Percentiles rank a stretch among this genome's conserved stretches.
phyloP scores from a whole-genome alignment of 1,140 invertebrate genomes.

The Asobara japonica region DNA sequence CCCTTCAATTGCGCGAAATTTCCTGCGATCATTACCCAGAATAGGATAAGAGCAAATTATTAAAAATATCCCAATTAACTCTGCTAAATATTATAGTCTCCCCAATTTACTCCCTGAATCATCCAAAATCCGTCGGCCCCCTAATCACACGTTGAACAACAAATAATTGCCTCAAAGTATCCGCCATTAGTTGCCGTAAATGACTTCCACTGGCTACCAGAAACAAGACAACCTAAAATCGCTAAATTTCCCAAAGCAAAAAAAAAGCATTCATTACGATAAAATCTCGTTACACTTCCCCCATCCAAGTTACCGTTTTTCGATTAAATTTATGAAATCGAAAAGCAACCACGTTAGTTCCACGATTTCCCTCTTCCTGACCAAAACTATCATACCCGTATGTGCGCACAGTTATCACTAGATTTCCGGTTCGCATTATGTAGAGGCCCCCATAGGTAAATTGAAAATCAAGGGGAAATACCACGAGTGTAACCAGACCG shows the following conservation, averaged over 20 bases:
- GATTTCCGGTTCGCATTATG: constrained; percentile 35
- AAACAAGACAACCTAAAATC: background rate
- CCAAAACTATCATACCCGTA: background rate
- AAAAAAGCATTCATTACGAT: background rate
- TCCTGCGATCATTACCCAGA: too few species aligned
- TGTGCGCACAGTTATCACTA: constrained; percentile 2
- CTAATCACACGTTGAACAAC: background rate
- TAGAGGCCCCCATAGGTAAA: constrained; percentile 33
- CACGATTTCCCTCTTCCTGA: constrained; percentile 12
- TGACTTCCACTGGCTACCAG: background rate
- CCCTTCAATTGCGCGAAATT: too few species aligned
- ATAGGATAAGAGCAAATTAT: too few species aligned
- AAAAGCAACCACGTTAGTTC: constrained; percentile 23
- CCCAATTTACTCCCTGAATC: background rate
- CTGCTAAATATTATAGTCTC: background rate
- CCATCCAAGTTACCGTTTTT: background rate
- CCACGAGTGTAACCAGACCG: constrained; percentile 39
- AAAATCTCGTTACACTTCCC: background rate
- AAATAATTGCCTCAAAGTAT: background rate
- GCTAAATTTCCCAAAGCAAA: background rate
- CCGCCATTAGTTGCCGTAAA: background rate
- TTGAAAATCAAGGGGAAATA: constrained; percentile 54
- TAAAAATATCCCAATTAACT: background rate
- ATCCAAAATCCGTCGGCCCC: background rate
- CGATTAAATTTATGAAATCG: constrained; percentile 2